These are phyloP conservation scores for Entelurus aequoreus DNA, from an alignment of 2,113 vertebrate species.

Conservation along the genomic window DNA sequence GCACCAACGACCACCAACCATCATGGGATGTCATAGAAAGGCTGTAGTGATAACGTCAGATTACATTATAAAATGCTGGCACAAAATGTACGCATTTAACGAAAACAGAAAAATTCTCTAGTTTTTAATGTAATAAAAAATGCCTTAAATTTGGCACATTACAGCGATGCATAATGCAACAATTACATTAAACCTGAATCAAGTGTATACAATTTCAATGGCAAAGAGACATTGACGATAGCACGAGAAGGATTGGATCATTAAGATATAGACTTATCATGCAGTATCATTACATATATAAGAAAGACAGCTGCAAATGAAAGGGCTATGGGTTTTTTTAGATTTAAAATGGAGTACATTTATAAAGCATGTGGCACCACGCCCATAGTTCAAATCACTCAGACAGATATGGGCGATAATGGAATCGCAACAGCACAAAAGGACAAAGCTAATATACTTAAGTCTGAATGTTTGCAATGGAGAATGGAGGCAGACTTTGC, in stretches of 20 bases:
- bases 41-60: background rate
- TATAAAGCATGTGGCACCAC: conserved; percentile 5
- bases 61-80: background rate
- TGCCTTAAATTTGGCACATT: too few relatives aligned
- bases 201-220: too few relatives aligned
- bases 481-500: background rate
- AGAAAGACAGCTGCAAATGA: background rate
- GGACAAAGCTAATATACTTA: conserved; percentile 7
- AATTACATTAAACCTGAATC: too few relatives aligned
- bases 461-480: background rate
- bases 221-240: too few relatives aligned
- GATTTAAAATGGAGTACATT: conserved; percentile 6
- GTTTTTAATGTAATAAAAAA: too few relatives aligned
- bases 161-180: too few relatives aligned
- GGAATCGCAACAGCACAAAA: background rate
- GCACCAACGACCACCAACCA: background rate
- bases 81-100: background rate
- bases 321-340: conserved; percentile 2
- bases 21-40: background rate
- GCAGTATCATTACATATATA: background rate
- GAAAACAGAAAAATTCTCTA: background rate
- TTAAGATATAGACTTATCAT: background rate
- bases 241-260: background rate
- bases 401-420: background rate
- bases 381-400: conserved; percentile 1